These are phyloP conservation scores for Pherbina coryleti DNA, from an alignment of 2,888 invertebrate species.

Conservation along the genomic window DNA sequence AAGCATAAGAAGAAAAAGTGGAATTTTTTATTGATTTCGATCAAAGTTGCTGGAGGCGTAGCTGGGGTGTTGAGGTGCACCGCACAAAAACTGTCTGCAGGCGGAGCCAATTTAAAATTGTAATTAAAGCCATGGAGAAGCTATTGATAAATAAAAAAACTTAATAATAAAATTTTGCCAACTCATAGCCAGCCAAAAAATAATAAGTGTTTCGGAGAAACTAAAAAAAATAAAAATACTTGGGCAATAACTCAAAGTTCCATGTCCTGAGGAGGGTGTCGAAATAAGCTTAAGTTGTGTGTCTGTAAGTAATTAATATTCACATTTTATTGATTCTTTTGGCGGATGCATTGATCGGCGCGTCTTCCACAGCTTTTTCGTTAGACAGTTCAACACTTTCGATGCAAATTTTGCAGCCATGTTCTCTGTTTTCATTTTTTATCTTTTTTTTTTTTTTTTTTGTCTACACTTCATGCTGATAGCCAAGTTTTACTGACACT, in stretches of 20 bases:
- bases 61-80: neutral
- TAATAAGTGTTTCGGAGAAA: neutral
- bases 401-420: conserved; percentile 23
- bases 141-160: too few relatives aligned
- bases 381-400: conserved; percentile 9
- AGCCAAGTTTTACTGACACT: conserved; percentile 18
- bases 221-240: neutral
- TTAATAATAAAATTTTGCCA: neutral
- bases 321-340: conserved; percentile 5
- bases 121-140: neutral
- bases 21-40: neutral
- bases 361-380: neutral
- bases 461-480: conserved; percentile 3
- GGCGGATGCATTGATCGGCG: neutral
- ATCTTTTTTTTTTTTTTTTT: conserved; percentile 5
- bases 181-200: neutral
- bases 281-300: neutral
- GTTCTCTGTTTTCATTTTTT: neutral
- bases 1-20: neutral
- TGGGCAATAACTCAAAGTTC: neutral
- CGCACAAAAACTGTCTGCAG: too few relatives aligned
- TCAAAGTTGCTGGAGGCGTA: neutral
- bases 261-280: neutral
- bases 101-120: neutral
- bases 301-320: neutral